Conservation (phyloP, 2,888 invertebrate species). For the Nesidiocoris tenuis region DNA sequence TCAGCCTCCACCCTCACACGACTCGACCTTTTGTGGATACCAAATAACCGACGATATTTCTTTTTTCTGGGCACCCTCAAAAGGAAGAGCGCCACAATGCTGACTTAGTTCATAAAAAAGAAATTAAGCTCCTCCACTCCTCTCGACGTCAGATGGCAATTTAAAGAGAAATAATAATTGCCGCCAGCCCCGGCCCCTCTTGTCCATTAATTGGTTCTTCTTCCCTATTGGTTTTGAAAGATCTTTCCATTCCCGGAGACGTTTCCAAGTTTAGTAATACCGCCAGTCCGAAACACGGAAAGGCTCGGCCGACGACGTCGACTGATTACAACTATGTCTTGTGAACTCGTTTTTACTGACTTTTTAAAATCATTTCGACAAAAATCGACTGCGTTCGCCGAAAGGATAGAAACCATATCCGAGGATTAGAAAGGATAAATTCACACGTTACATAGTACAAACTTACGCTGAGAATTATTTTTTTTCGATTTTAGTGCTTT, state of each 20-base stretch:
- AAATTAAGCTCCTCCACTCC: not conserved
- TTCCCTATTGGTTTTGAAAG: not conserved
- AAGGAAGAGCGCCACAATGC: not conserved
- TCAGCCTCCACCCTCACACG: not conserved
- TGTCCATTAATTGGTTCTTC: not conserved
- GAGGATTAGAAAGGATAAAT: too few species aligned
- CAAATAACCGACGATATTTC: not conserved
- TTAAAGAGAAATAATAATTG: constrained; percentile 20
- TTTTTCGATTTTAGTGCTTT: too few species aligned
- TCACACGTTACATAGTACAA: too few species aligned
- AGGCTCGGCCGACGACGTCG: too few species aligned
- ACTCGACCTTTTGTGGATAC: not conserved
- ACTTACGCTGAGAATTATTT: too few species aligned
- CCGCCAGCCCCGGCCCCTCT: not conserved
- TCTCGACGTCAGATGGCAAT: not conserved
- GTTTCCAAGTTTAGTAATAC: too few species aligned
- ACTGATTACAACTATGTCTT: too few species aligned
- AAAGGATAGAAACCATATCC: too few species aligned
- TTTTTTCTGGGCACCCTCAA: not conserved
- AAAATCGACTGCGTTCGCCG: too few species aligned
- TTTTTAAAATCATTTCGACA: too few species aligned
- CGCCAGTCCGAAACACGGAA: too few species aligned
- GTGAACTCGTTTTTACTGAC: too few species aligned
- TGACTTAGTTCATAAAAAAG: not conserved
- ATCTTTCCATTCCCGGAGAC: not conserved